These are phyloP conservation scores for Lordiphosa andalusiaca DNA, from an alignment of 2,888 invertebrate species.

Conservation along the genomic window DNA sequence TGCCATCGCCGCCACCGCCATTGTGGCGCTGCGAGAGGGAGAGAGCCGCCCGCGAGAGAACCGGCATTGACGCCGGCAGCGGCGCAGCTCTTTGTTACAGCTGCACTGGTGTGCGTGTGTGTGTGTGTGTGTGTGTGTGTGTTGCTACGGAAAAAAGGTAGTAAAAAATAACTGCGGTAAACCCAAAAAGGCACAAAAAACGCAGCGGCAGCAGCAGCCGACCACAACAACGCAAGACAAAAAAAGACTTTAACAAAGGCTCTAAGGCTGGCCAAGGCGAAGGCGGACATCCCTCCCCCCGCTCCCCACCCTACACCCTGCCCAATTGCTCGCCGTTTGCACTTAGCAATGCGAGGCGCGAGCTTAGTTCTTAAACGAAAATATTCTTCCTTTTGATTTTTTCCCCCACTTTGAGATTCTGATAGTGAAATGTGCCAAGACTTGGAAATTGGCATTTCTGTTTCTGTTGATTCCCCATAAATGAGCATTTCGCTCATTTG, in stretches of 20 bases:
- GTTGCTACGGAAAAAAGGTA: slow-evolving; percentile 72
- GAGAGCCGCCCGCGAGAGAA: slow-evolving; percentile 45
- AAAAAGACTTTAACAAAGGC: slow-evolving; percentile 52
- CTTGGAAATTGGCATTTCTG: slow-evolving; percentile 29
- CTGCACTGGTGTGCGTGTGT: slow-evolving; percentile 31
- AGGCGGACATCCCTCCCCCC: slow-evolving; percentile 31
- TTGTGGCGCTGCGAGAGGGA: slow-evolving; percentile 34
- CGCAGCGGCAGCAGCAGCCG: slow-evolving; percentile 52
- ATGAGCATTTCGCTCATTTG: slow-evolving; percentile 6
- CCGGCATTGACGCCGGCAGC: slow-evolving; percentile 25
- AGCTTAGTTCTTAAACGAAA: neutral
- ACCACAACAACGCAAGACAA: slow-evolving; percentile 60
- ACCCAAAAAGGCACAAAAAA: slow-evolving; percentile 75
- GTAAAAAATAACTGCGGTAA: slow-evolving; percentile 76
- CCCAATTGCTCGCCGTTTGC: neutral
- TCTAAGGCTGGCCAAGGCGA: slow-evolving; percentile 27
- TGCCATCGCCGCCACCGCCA: slow-evolving; percentile 49
- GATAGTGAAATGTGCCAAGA: slow-evolving; percentile 36
- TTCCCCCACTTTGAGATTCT: slow-evolving; percentile 18
- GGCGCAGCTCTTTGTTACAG: slow-evolving; percentile 39
- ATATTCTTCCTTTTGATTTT: neutral
- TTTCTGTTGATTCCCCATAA: too few relatives aligned
- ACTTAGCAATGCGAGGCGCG: neutral
- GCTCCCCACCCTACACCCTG: neutral
- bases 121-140: slow-evolving; percentile 27